Conservation (phyloP, 2,797 vertebrate species). For the Tragelaphus oryx region DNA sequence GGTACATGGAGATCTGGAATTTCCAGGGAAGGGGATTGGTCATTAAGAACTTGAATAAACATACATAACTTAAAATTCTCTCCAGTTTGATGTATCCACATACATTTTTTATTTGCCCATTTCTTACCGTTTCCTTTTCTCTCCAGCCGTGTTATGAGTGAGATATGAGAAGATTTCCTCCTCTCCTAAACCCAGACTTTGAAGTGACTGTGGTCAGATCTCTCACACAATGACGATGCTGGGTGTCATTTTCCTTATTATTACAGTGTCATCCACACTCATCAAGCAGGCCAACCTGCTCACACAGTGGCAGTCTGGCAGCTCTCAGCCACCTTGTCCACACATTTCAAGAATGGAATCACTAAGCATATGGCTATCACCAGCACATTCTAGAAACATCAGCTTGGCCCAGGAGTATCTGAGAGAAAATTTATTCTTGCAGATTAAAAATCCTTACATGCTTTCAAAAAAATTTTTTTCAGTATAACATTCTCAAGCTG, state of each 20-base stretch:
- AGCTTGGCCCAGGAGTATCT: constrained; percentile 37
- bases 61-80: neutral
- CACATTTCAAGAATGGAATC: constrained; percentile 51
- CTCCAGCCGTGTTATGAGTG: neutral
- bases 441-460: constrained; percentile 48
- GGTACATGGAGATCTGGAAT: neutral
- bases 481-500: neutral
- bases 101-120: neutral
- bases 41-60: neutral
- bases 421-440: constrained; percentile 61
- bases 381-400: constrained; percentile 59
- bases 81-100: neutral
- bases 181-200: neutral
- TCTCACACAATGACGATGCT: neutral
- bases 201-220: constrained; percentile 22
- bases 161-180: neutral
- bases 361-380: constrained; percentile 65
- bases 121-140: neutral
- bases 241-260: constrained; percentile 30
- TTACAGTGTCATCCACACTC: constrained; percentile 39
- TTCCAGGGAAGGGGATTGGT: neutral
- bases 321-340: constrained; percentile 65
- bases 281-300: constrained; percentile 24
- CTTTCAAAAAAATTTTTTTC: neutral
- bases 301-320: constrained; percentile 54